phyloP scores from a whole-genome alignment of 2,888 invertebrate genomes.

The Griposia aprilina region DNA sequence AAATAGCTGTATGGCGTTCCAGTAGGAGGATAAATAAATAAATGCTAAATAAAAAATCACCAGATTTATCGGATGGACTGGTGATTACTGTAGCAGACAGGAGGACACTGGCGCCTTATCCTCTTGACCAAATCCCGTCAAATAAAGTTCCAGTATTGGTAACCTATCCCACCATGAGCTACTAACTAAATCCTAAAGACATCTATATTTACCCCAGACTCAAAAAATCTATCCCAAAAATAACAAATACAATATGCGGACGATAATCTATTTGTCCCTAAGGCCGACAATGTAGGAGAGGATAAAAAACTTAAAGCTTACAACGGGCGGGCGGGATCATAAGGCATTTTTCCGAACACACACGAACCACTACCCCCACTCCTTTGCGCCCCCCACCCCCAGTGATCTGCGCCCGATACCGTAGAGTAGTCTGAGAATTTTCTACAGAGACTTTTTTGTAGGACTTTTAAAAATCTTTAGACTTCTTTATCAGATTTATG shows the following conservation, averaged over 20 bases:
- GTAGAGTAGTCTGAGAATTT: conserved; percentile 76
- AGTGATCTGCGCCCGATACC: conserved; percentile 85
- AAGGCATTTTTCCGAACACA: conserved; percentile 90
- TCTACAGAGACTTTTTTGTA: conserved; percentile 67
- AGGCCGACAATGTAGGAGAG: conserved; percentile 74
- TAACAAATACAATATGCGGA: conserved; percentile 58
- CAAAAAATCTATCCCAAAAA: conserved; percentile 47
- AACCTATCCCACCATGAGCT: too few relatives aligned
- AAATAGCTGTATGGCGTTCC: too few relatives aligned
- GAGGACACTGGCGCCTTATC: too few relatives aligned
- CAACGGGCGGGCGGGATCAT: conserved; percentile 81
- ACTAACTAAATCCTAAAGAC: not conserved
- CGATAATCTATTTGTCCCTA: conserved; percentile 70
- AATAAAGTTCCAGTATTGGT: too few relatives aligned
- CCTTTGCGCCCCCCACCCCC: conserved; percentile 69
- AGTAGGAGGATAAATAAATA: too few relatives aligned
- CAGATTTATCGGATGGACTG: not conserved
- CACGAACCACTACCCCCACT: conserved; percentile 76
- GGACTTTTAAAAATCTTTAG: not conserved
- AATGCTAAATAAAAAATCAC: not conserved
- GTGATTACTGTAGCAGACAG: not conserved
- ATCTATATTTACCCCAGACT: conserved; percentile 3
- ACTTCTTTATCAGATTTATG: not conserved
- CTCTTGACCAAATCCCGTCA: not conserved
- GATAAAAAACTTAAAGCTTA: conserved; percentile 81